Base-by-base conservation (phyloP, 2,797 vertebrate genomes). In the Acanthurus leucopareius region DNA sequence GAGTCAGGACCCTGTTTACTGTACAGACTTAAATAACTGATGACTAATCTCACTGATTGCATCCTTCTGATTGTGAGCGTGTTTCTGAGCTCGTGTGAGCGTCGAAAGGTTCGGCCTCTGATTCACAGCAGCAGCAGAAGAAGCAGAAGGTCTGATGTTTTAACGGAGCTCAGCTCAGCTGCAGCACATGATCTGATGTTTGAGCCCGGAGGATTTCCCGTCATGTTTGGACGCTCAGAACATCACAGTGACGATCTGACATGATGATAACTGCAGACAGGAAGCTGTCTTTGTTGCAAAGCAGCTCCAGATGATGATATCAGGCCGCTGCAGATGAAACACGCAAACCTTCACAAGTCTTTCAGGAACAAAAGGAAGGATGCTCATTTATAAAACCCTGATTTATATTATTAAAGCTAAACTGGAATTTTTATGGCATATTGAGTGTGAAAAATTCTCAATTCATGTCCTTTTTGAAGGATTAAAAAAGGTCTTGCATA, bases 191-290 rank as follows among this genome's bases (percentile, higher is more conserved):
- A 54, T 59, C 35, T n/a, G 52, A 38, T 70, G n/a, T 7, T 5
- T 25, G 0, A 4, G 7, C 3, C 6, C 16, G 25, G 5, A 59
- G 22, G 42, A 63, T 45, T 13, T 45, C 4, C 44, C 4, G 1
- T 72, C 40, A 28, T 22, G 28, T 45, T 28, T 1, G 11, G 45
- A 58, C 14, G 45, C 28, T 28, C 15, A 13, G 38, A 42, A 10
- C 20, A 38, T 72, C 69, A 28, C 77, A 42, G 49, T 10, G 49
- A 45, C 51, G 13, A 47, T 35, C n/a, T 63, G 20, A 56, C 56
- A 20, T 16, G 48, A 48, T 20, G 45, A 25, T 65, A 2, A 10
- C 57, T 40, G 13, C 32, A 58, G 1, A 19, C 22, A 52, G 14
- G 10, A 16, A 17, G n/a, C 17, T 8, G 8, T 8, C 22, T 51